Evolutionary conservation across 2,113 vertebrate species (phyloP).

Genomic region (Colossoma macropomum): DNA sequence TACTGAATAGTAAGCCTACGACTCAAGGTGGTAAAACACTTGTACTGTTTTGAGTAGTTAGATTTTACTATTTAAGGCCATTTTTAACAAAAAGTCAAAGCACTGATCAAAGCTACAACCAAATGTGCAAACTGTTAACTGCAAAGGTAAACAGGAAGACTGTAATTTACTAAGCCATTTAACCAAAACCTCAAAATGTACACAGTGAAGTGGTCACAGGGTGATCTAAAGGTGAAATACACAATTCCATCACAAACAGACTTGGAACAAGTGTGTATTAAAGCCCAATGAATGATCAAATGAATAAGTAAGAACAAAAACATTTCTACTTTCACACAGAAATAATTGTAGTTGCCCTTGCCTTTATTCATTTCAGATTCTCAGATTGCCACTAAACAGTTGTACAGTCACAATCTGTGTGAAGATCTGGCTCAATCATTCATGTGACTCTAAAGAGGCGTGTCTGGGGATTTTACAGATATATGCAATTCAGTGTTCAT

Average conservation of each 20-base stretch:
- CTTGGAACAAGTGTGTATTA: constrained; percentile 5
- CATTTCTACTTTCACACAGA: not conserved
- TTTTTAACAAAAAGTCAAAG: too few relatives aligned
- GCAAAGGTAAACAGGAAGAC: not conserved
- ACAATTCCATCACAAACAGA: constrained; percentile 13
- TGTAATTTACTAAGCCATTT: not conserved
- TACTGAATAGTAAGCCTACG: too few relatives aligned
- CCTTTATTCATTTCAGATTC: not conserved
- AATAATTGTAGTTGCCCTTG: not conserved
- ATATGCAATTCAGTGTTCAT: not conserved
- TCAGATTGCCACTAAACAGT: not conserved
- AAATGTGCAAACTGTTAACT: not conserved
- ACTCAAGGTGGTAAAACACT: too few relatives aligned
- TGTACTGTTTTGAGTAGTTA: too few relatives aligned
- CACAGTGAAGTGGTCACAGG: not conserved
- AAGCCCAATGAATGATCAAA: constrained; percentile 21
- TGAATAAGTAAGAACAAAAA: not conserved
- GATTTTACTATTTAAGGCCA: too few relatives aligned
- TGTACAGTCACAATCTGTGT: not conserved
- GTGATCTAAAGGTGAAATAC: not conserved
- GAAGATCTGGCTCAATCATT: constrained; percentile 13
- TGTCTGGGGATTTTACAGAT: not conserved
- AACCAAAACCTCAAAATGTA: not conserved
- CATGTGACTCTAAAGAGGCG: constrained; percentile 9
- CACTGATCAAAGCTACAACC: not conserved